Evolutionary conservation across 1,140 invertebrate species (phyloP), one percentile per base, ranked within the genome.

Genomic region (Papilio polyxenes): DNA sequence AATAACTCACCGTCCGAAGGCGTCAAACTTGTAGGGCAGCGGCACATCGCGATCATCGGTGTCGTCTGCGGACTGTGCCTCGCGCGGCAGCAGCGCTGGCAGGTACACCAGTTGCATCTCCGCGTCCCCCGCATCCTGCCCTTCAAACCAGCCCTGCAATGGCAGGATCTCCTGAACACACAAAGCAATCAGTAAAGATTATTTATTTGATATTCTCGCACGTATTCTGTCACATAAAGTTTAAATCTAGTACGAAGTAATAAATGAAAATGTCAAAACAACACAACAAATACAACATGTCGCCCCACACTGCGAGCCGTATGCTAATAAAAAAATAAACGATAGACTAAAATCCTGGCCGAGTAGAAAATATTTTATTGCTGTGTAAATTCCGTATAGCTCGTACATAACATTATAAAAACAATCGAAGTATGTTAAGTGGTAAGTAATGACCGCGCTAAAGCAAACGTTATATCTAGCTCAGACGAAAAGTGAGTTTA

Each of bases 71-170:
- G 87, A 90, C 82, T 94, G 93, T 13, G 94, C 90, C 80, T 94
- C 92, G 23, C 92, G 88, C 20, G 92, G 91, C 82, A 95, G 80
- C 76, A 95, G 81, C 37, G 92, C 91, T 7, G 94, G 94, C 79
- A 95, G 84, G 85, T 94, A 95, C 74, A 95, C 93, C 75, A 94
- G 89, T 80, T 95, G 92, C 62, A 91, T 88, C n/a, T 95, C 93
- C 0, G 8, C 65, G 13, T 88, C 84, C 44, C 82, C 84, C 3
- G 83, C 84, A 4, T 82, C 83, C 15, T 80, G 56, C 11, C 82
- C 40, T 7, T 83, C 72, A 89, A 91, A 92, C 89, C 90, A 91
- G 6, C 91, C 86, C 9, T 89, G 84, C 20, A 89, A 77, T 10
- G 88, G 87, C 17, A 89, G 76, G 23, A 90, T 84, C 37, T 92